These are phyloP conservation scores for Anoura caudifer DNA, from an alignment of 2,113 vertebrate genomes.

Conservation along the genomic window DNA sequence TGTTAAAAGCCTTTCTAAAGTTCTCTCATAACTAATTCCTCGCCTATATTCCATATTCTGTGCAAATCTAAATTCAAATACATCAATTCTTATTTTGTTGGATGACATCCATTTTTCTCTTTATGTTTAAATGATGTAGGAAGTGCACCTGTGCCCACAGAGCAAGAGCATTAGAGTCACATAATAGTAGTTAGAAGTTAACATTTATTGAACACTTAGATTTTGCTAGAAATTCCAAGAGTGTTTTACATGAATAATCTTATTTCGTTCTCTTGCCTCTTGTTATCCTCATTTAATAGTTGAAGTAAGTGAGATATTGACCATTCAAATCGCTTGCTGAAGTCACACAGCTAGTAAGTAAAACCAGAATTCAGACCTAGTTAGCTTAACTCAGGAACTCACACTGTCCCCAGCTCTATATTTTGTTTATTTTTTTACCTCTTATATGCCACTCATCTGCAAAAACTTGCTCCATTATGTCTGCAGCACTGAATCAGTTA, in stretches of 20 bases:
- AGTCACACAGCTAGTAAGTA: background rate
- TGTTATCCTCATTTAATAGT: conserved; percentile 5
- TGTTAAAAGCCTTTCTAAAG: background rate
- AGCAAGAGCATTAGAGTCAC: background rate
- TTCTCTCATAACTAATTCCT: background rate
- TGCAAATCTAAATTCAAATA: background rate
- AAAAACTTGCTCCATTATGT: background rate
- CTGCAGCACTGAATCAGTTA: conserved; percentile 68
- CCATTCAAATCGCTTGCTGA: background rate
- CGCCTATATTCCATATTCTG: background rate
- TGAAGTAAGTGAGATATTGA: background rate
- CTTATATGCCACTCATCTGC: background rate
- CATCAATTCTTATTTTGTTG: background rate
- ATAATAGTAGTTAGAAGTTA: background rate
- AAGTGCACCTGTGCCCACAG: background rate
- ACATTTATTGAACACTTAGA: background rate
- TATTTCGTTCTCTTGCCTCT: background rate
- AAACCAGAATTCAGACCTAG: background rate
- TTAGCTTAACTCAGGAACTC: background rate
- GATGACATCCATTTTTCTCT: background rate
- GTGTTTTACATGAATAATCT: background rate
- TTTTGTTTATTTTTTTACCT: background rate
- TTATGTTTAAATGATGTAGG: background rate
- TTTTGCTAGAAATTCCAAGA: background rate
- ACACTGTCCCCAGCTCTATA: background rate